Conservation (phyloP, 1,140 invertebrate species). For the Drepana arcuata region DNA sequence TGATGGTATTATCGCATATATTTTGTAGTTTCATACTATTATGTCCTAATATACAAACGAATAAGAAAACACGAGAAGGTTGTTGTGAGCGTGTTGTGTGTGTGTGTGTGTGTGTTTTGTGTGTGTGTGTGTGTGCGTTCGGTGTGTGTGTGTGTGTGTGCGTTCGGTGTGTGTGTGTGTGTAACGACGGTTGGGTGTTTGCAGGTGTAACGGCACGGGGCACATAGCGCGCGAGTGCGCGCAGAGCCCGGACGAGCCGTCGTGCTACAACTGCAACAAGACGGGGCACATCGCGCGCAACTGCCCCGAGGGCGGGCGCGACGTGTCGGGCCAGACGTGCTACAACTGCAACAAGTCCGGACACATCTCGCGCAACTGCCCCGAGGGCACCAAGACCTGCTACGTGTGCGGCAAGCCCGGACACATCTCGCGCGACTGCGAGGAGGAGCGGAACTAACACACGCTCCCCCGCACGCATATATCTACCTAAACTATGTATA, state of each 20-base stretch:
- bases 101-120: too few species aligned
- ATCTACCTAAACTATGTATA: slow-evolving; percentile 54
- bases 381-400: slow-evolving; percentile 87
- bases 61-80: too few species aligned
- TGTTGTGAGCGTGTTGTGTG: too few species aligned
- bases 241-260: slow-evolving; percentile 83
- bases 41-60: too few species aligned
- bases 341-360: slow-evolving; percentile 92
- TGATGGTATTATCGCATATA: too few species aligned
- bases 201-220: slow-evolving; percentile 84
- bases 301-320: slow-evolving; percentile 81
- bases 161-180: not conserved
- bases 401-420: slow-evolving; percentile 91
- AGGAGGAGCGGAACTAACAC: slow-evolving; percentile 79
- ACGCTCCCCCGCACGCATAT: slow-evolving; percentile 33
- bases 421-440: slow-evolving; percentile 92
- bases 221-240: slow-evolving; percentile 93
- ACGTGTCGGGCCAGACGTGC: slow-evolving; percentile 78
- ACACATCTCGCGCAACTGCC: slow-evolving; percentile 92
- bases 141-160: too few species aligned
- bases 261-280: slow-evolving; percentile 92
- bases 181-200: not conserved
- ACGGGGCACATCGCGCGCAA: slow-evolving; percentile 90
- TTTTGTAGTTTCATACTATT: too few species aligned
- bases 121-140: too few species aligned